Conservation (phyloP, 2,888 invertebrate genomes). For the Myopa testacea region DNA sequence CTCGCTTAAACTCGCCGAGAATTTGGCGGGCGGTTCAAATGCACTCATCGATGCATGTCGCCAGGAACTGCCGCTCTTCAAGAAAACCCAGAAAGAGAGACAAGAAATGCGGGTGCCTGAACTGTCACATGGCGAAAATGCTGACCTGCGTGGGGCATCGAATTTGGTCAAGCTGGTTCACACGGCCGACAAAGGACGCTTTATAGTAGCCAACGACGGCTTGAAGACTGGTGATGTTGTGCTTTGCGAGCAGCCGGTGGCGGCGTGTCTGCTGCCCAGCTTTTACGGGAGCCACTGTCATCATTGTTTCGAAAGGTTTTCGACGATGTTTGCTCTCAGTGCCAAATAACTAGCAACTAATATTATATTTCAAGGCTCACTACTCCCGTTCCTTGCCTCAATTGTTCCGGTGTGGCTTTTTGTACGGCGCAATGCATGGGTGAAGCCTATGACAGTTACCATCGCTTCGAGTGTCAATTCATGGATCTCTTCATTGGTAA, state of each 20-base stretch:
- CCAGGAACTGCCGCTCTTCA: conserved; percentile 68
- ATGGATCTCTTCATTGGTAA: conserved; percentile 80
- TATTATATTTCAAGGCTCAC: conserved; percentile 67
- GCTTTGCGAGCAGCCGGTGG: conserved; percentile 79
- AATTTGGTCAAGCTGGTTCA: conserved; percentile 72
- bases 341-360: not conserved
- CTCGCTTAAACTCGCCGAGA: conserved; percentile 74
- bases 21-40: conserved; percentile 71
- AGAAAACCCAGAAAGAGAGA: conserved; percentile 45
- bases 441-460: conserved; percentile 75
- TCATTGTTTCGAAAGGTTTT: conserved; percentile 81
- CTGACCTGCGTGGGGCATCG: conserved; percentile 72
- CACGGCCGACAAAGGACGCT: conserved; percentile 76
- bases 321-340: not conserved
- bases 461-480: conserved; percentile 81
- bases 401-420: conserved; percentile 83
- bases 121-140: conserved; percentile 71
- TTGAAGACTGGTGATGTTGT: conserved; percentile 78
- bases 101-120: conserved; percentile 49
- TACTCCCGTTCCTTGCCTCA: conserved; percentile 78
- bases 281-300: conserved; percentile 84
- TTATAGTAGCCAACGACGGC: conserved; percentile 73
- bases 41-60: conserved; percentile 66
- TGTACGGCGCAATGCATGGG: conserved; percentile 77
- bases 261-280: conserved; percentile 79